A percentile compares a stretch with the other conserved stretches of the same genome.
Conservation (phyloP, 2,113 vertebrate genomes). For the Proterorhinus semilunaris region DNA sequence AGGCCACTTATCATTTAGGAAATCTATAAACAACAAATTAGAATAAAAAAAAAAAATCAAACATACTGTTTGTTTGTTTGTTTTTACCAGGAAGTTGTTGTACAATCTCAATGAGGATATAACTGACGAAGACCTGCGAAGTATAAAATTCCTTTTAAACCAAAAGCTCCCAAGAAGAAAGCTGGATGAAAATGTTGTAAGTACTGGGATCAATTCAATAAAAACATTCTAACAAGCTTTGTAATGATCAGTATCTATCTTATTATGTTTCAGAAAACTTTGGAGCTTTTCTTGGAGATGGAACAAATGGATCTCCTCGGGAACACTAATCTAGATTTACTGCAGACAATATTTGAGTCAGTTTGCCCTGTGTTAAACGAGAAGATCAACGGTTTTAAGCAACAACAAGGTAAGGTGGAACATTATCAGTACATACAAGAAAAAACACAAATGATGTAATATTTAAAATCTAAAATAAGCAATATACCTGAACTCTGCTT, state of each 20-base stretch:
- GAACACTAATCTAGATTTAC: slow-evolving; percentile 37
- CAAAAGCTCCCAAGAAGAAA: slow-evolving; percentile 34
- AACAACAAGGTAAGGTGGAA: slow-evolving; percentile 32
- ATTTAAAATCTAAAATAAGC: too few relatives aligned
- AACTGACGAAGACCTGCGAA: slow-evolving; percentile 33
- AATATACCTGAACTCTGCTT: neutral
- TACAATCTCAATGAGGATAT: slow-evolving; percentile 66
- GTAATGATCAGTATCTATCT: neutral
- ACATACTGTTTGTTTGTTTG: too few relatives aligned
- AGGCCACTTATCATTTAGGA: too few relatives aligned
- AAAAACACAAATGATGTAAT: neutral
- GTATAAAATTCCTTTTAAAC: slow-evolving; percentile 65
- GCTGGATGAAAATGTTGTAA: slow-evolving; percentile 54
- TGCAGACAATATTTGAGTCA: slow-evolving; percentile 30
- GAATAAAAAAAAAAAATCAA: too few relatives aligned
- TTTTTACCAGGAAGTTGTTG: slow-evolving; percentile 65
- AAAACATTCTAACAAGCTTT: neutral
- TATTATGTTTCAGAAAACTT: slow-evolving; percentile 55
- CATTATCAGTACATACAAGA: neutral
- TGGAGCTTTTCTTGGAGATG: slow-evolving; percentile 70
- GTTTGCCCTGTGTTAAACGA: slow-evolving; percentile 54
- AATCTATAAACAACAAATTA: too few relatives aligned
- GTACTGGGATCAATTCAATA: slow-evolving; percentile 12
- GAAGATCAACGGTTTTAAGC: slow-evolving; percentile 56
- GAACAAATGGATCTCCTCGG: slow-evolving; percentile 59